Evolutionary conservation across 1,140 invertebrate genomes (phyloP), one percentile per base, ranked within the genome.

Genomic region (Vollenhovia emeryi): DNA sequence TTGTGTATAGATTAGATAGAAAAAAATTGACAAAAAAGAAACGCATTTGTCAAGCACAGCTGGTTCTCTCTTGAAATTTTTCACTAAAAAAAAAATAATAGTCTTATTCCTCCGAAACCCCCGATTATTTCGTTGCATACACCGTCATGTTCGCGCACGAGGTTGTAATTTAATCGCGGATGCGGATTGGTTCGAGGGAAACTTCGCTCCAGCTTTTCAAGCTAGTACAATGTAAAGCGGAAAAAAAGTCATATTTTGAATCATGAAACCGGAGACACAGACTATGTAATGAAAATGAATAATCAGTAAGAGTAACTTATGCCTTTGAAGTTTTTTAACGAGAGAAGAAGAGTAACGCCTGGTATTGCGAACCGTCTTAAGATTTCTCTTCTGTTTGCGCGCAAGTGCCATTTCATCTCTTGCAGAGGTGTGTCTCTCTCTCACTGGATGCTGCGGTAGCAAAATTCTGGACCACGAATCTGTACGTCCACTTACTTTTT

Each of bases 211-310:
- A 90, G 86, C 87, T 87, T 85, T 86, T 87, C 88, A 92, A 91
- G 89, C 89, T 91, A 88, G 85, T 91, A 91, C 87, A 82, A 89
- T 91, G 84, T 92, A 91, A 90, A 92, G 85, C 60, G 90, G 87
- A 73, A 84, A 91, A 90, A 92, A 89, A 40, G 4, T 92, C 92
- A 92, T 93, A 93, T 93, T 93, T 93, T 93, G 88, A 93, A 92
- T 66, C 84, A 91, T 87, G 86, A 90, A 91, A 83, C 86, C 90
- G 86, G 71, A 92, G 91, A 91, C 80, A 91, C 90, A 76, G 91
- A 92, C 86, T 90, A 86, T 92, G 89, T 93, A 93, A 93, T 92
- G 92, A 93, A 91, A 91, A 86, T 83, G 50, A 89, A 89, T 90
- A 92, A 92, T 91, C 92, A 89, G 66, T 93, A 92, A 89, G 86